Conservation (phyloP, 2,113 vertebrate species). For the Nesoenas mayeri region DNA sequence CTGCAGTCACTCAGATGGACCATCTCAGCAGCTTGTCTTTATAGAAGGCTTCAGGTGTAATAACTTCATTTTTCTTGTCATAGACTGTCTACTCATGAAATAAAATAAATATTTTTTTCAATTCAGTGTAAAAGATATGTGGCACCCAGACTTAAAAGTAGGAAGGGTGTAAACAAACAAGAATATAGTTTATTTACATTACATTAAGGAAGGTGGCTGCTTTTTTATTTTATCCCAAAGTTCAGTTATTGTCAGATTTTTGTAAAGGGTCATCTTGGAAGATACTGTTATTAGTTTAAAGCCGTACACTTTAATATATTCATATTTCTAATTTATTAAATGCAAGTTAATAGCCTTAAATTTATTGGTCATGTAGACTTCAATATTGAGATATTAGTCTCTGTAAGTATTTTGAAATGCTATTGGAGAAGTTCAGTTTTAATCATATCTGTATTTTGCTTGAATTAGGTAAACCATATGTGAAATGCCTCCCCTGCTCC, state of each 20-base stretch:
- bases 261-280: neutral
- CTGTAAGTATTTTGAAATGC: neutral
- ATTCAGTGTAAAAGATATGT: neutral
- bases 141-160: neutral
- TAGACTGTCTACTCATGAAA: neutral
- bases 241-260: neutral
- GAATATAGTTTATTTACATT: neutral
- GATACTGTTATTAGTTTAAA: neutral
- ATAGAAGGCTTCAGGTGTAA: neutral
- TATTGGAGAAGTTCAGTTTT: neutral
- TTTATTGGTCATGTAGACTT: neutral
- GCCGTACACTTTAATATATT: neutral
- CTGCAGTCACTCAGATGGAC: neutral
- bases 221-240: conserved; percentile 1
- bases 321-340: neutral
- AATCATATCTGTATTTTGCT: neutral
- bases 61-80: neutral
- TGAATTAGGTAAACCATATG: neutral
- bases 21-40: neutral
- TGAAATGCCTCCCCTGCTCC: neutral
- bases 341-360: neutral
- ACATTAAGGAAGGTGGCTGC: neutral
- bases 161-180: neutral
- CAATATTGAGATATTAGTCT: neutral
- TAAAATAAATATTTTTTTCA: neutral